phyloP scores from a whole-genome alignment of 2,888 invertebrate genomes.

The Strigamia transsilvanica region DNA sequence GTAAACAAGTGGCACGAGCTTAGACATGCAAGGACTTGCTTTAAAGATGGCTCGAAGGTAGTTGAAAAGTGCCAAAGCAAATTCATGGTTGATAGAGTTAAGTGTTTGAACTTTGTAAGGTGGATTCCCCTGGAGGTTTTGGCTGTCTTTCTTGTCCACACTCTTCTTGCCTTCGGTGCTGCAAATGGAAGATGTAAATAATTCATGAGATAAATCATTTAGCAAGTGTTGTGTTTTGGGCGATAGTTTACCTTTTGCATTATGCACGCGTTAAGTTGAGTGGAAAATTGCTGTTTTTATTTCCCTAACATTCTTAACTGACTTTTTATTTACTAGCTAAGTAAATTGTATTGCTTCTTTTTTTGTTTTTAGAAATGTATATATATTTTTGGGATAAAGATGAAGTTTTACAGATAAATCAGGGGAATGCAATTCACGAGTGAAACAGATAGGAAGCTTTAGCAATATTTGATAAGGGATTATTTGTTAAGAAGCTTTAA shows the following conservation, averaged over 20 bases:
- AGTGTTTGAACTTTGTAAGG: constrained; percentile 39
- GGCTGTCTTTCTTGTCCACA: constrained; percentile 27
- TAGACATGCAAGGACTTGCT: constrained; percentile 32
- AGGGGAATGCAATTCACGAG: too few relatives aligned
- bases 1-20: constrained; percentile 27
- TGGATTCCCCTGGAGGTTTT: constrained; percentile 28
- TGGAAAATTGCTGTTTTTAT: constrained; percentile 22
- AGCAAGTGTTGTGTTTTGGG: constrained; percentile 22
- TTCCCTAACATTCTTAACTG: neutral
- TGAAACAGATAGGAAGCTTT: too few relatives aligned
- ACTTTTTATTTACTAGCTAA: neutral
- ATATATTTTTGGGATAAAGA: neutral
- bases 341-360: neutral
- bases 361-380: neutral
- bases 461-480: too few relatives aligned
- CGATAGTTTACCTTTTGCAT: constrained; percentile 25
- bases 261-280: constrained; percentile 24
- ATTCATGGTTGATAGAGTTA: constrained; percentile 43
- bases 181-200: constrained; percentile 40
- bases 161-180: neutral
- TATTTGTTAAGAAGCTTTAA: too few relatives aligned
- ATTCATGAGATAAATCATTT: constrained; percentile 43
- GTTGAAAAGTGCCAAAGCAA: constrained; percentile 39
- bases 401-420: neutral
- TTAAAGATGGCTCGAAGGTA: constrained; percentile 15